Conservation (phyloP, 2,888 invertebrate species). For the Mesorhabditis sp. region DNA sequence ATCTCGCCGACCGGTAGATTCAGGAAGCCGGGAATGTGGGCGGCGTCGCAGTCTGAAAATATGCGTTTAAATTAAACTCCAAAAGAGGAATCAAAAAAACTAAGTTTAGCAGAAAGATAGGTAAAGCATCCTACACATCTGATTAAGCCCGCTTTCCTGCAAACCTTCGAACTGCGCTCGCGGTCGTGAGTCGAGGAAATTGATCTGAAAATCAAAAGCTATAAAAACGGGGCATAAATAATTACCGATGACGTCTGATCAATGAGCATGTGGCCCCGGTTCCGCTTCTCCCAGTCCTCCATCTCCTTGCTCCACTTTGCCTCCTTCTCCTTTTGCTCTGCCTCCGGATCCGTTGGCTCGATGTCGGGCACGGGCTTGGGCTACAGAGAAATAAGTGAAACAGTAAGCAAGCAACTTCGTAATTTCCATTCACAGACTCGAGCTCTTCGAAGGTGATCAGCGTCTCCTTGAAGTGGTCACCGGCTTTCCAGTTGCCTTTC, state of each 20-base stretch:
- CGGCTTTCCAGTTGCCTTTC: slow-evolving; percentile 35
- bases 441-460: slow-evolving; percentile 44
- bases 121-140: slow-evolving; percentile 18
- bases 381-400: background rate
- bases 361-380: slow-evolving; percentile 11
- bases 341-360: slow-evolving; percentile 9
- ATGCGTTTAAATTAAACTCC: slow-evolving; percentile 4
- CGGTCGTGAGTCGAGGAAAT: slow-evolving; percentile 48
- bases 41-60: slow-evolving; percentile 36
- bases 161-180: slow-evolving; percentile 48
- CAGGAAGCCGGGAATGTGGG: slow-evolving; percentile 38
- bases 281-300: background rate
- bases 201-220: slow-evolving; percentile 23
- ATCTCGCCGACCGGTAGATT: slow-evolving; percentile 37
- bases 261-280: background rate
- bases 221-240: background rate
- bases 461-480: slow-evolving; percentile 21
- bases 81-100: slow-evolving; percentile 1
- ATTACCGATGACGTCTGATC: background rate
- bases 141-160: slow-evolving; percentile 41
- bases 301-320: slow-evolving; percentile 10
- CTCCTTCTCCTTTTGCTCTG: slow-evolving; percentile 13
- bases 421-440: slow-evolving; percentile 19
- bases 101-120: background rate
- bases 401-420: slow-evolving; percentile 2